Evolutionary conservation across 2,113 vertebrate species (phyloP).

Genomic region (Pteropus alecto): DNA sequence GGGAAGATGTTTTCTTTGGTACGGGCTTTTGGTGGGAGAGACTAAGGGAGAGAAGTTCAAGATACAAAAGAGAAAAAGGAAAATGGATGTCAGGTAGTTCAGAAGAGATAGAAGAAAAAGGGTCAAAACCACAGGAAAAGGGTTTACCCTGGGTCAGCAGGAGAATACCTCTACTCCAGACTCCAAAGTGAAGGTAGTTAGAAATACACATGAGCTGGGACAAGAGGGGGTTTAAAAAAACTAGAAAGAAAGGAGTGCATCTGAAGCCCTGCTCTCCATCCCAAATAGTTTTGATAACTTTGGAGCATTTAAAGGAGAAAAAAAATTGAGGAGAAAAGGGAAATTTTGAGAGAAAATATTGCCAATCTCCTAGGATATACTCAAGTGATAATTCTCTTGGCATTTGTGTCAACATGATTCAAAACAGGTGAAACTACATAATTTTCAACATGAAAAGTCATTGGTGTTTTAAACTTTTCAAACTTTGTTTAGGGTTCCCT

Average conservation of each 20-base stretch:
- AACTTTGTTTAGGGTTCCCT: neutral
- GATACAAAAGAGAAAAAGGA: neutral
- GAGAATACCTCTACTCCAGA: neutral
- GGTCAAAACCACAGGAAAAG: neutral
- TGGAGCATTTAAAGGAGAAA: neutral
- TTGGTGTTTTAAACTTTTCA: neutral
- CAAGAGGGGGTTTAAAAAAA: neutral
- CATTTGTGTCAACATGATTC: neutral
- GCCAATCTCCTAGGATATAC: neutral
- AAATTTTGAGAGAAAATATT: neutral
- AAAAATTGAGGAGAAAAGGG: neutral
- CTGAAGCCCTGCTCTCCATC: neutral
- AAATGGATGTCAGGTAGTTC: neutral
- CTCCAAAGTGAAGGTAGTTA: neutral
- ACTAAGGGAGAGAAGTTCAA: neutral
- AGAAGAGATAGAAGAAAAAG: neutral
- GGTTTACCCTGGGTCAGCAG: neutral
- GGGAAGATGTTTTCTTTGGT: neutral
- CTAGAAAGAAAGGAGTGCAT: neutral
- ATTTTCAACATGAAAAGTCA: neutral
- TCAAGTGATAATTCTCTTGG: neutral
- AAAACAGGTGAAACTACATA: neutral
- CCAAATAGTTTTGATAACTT: neutral
- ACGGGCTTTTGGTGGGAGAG: neutral
- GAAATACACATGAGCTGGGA: neutral